phyloP scores from a whole-genome alignment of 1,140 invertebrate species.

The Drosophila malerkotliana region DNA sequence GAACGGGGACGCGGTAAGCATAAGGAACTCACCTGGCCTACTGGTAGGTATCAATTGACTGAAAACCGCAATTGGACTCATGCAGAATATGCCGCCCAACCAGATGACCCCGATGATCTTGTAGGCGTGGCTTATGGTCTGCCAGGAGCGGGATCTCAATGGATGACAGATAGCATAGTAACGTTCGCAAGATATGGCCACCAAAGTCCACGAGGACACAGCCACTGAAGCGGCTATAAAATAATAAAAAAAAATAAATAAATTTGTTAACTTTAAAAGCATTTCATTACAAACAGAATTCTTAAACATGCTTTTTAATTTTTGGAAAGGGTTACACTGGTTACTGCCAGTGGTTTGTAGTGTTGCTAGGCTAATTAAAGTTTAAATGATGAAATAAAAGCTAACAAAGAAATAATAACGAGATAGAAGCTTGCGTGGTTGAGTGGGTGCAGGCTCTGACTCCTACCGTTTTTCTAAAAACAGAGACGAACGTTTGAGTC shows the following conservation, averaged over 20 bases:
- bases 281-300: too few relatives aligned
- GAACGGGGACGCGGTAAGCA: not conserved
- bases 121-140: conserved; percentile 95
- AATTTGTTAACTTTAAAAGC: not conserved
- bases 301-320: not conserved
- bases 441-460: too few relatives aligned
- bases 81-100: conserved; percentile 88
- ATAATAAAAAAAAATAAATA: not conserved
- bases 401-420: not conserved
- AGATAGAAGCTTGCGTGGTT: too few relatives aligned
- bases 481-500: too few relatives aligned
- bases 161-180: conserved; percentile 97
- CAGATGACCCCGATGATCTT: conserved; percentile 93
- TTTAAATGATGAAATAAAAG: not conserved
- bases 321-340: not conserved
- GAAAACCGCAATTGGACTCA: conserved; percentile 88
- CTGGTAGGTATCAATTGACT: conserved; percentile 87
- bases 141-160: conserved; percentile 93
- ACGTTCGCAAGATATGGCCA: conserved; percentile 94
- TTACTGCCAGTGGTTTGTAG: too few relatives aligned
- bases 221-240: conserved; percentile 91
- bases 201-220: conserved; percentile 95
- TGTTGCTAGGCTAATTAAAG: too few relatives aligned
- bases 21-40: conserved; percentile 62
- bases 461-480: too few relatives aligned